Evolutionary conservation across 2,797 vertebrate species (phyloP), one percentile per base, ranked within the genome.

Genomic region (Enoplosus armatus): DNA sequence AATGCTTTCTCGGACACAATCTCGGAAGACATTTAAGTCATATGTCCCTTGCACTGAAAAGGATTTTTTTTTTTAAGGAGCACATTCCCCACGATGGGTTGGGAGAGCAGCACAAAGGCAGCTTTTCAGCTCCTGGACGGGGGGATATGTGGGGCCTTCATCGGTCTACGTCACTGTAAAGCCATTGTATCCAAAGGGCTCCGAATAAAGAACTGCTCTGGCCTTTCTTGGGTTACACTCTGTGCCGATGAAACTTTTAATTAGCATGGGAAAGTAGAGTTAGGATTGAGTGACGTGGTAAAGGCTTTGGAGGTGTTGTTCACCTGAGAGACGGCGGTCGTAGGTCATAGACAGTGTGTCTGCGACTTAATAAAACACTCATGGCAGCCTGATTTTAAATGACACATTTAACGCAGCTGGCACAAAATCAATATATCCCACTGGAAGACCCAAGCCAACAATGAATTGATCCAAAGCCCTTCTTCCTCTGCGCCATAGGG

Each of bases 171-270:
- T 89, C 86, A 92, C 83, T 86, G 76, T 84, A 26, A 72, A 66
- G 84, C 63, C 85, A 69, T 82, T 88, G 87, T 88, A 72, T 79
- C 78, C 75, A 82, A 81, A 87, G 67, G 51, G 37, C 65, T 76
- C 76, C 66, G 72, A 68, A 81, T 50, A 77, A 63, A 88, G 72
- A 80, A 20, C 66, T 47, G 37, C 55, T 51, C 65, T 89, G 87
- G 76, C 86, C 89, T 91, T 91, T 92, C 93, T 94, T 80, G 22
- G 47, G 84, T 94, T 93, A 85, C 89, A 79, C 48, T 71, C 67
- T 22, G 24, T 62, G 75, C 82, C 71, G 45, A 79, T 24, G 54
- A 64, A 61, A 77, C 79, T 75, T n/a, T 78, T 41, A 37, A 58
- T 78, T 81, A 78, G 68, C 51, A 73, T 43, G 60, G 48, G 72